Evolutionary conservation across 2,888 invertebrate genomes (phyloP), one percentile per base, ranked within the genome.

Genomic region (Cylloceria caligata): DNA sequence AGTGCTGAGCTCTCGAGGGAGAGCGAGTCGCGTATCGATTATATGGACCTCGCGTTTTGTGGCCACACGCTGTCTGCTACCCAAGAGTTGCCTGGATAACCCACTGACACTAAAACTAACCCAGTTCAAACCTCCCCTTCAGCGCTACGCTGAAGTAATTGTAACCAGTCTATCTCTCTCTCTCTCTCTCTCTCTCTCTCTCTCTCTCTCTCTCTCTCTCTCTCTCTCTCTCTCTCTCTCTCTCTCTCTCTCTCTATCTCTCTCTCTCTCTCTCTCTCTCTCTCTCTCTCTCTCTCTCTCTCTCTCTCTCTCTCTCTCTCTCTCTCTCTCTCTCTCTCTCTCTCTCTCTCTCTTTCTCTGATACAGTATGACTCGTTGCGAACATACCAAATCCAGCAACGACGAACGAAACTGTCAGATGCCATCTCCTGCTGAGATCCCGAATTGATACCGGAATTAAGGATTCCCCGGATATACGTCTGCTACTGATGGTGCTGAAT

Each of bases 1-100:
- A 19, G 19, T 80, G 83, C 79, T 79, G 69, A 79, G 77, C 83
- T 81, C 83, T 85, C 86, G 80, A n/a, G 86, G 84, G 83, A 67
- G 83, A 72, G 73, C 57, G 67, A 67, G 73, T 68, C 68, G 84
- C 84, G 81, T 89, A 89, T 89, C 89, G 89, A 89, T 89, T 87
- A 86, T 84, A 84, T 83, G 86, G 85, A 86, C 83, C 86, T 64
- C 55, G 42, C 42, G 83, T 77, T 84, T 83, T 79, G 80, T 80
- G 85, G 80, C 85, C 80, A 81, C 83, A 73, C 84, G 81, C 80
- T 82, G 83, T 81, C 80, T 74, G 74, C 69, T 65, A 47, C 52
- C 57, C 64, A 75, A 62, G 64, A 76, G 75, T 78, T 84, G 85
- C 87, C 84, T 83, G 86, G 83, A 86, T 89, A 89, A 88, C 86